Evolutionary conservation across 2,113 vertebrate genomes (phyloP).

Genomic region (Zosterops lateralis): DNA sequence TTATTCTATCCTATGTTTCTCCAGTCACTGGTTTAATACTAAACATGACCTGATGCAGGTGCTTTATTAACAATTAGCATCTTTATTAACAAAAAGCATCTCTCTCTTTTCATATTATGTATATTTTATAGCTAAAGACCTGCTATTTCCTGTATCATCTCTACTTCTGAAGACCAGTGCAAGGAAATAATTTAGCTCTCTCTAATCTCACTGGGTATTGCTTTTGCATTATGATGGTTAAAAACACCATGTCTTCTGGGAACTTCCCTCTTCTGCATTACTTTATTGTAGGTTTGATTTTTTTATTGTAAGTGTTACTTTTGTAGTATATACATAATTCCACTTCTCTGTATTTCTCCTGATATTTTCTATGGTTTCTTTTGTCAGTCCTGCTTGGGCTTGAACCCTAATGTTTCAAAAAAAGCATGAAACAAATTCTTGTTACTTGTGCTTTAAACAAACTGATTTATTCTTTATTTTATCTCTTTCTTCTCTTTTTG

Average conservation of each 20-base stretch:
- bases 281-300: neutral
- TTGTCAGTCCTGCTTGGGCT: neutral
- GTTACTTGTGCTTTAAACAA: neutral
- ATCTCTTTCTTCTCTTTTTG: neutral
- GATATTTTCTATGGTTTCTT: neutral
- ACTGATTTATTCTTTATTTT: neutral
- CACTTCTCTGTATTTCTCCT: neutral
- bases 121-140: neutral
- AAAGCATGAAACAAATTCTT: neutral
- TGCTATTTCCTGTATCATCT: neutral
- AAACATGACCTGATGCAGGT: neutral
- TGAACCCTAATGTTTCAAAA: neutral
- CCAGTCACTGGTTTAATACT: neutral
- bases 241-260: neutral
- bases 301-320: neutral
- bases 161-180: neutral
- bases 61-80: neutral
- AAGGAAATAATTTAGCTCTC: neutral
- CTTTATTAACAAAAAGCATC: neutral
- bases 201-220: neutral
- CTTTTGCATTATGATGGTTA: neutral
- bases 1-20: slow-evolving; percentile 24
- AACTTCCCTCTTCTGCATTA: neutral
- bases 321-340: neutral
- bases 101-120: neutral